phyloP scores from a whole-genome alignment of 2,888 invertebrate genomes.

The Nomada ferruginata region DNA sequence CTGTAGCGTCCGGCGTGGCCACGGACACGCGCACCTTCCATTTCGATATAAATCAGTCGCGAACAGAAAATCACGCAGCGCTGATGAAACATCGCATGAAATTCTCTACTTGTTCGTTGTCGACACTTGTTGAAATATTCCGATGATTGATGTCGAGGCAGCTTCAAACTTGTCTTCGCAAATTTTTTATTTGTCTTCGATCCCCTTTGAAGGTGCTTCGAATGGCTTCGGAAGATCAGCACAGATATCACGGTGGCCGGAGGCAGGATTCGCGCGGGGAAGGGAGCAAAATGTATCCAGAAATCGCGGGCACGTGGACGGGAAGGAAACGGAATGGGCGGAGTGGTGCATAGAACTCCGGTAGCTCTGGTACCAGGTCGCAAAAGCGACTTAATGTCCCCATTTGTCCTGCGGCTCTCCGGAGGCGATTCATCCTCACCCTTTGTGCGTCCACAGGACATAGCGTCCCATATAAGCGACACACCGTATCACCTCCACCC shows the following conservation, averaged over 20 bases:
- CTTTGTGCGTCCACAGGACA: slow-evolving; percentile 72
- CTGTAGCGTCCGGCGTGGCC: slow-evolving; percentile 52
- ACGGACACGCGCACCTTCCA: slow-evolving; percentile 57
- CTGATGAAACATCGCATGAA: slow-evolving; percentile 17
- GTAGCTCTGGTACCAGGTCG: slow-evolving; percentile 75
- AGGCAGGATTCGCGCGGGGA: slow-evolving; percentile 5
- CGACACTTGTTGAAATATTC: neutral
- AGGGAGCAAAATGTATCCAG: slow-evolving; percentile 28
- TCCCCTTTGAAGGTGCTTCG: neutral
- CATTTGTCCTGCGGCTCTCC: slow-evolving; percentile 81
- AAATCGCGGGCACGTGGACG: slow-evolving; percentile 56
- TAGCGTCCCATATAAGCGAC: slow-evolving; percentile 74
- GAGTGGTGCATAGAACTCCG: slow-evolving; percentile 55
- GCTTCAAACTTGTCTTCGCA: no score
- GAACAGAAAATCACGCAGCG: slow-evolving; percentile 41
- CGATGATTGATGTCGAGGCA: neutral
- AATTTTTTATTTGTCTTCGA: neutral
- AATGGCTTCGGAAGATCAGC: neutral
- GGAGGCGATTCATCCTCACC: slow-evolving; percentile 80
- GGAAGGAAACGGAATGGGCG: slow-evolving; percentile 36
- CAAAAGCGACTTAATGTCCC: slow-evolving; percentile 82
- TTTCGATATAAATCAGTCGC: slow-evolving; percentile 58
- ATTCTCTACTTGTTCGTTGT: slow-evolving; percentile 21
- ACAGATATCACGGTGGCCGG: neutral
- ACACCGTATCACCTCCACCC: slow-evolving; percentile 67